phyloP scores from a whole-genome alignment of 1,140 invertebrate species.

The Pemphigus obesinymphae region DNA sequence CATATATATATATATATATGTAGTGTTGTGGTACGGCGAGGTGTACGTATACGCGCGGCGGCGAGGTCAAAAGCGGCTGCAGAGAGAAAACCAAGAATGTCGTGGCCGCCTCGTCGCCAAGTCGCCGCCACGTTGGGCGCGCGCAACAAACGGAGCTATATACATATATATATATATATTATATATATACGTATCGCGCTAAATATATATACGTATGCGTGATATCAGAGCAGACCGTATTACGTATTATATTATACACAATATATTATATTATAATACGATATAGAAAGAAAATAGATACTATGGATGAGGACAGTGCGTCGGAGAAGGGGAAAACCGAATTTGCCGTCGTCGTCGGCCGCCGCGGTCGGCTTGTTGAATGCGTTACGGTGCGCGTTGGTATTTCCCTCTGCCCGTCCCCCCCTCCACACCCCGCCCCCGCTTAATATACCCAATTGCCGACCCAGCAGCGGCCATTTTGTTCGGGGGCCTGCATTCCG shows the following conservation, averaged over 20 bases:
- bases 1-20: neutral
- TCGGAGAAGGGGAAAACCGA: constrained; percentile 20
- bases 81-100: constrained; percentile 31
- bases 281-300: neutral
- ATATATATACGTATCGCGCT: neutral
- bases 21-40: neutral
- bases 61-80: constrained; percentile 39
- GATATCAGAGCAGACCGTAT: neutral
- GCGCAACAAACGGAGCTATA: neutral
- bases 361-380: constrained; percentile 11
- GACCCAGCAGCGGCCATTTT: constrained; percentile 26
- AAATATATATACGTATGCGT: neutral
- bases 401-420: constrained; percentile 2
- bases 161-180: neutral
- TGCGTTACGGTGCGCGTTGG: constrained; percentile 22
- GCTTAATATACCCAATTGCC: constrained; percentile 26
- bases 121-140: neutral
- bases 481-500: constrained; percentile 34
- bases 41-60: neutral
- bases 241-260: neutral
- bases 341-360: neutral
- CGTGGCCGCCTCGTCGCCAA: constrained; percentile 1
- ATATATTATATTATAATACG: neutral
- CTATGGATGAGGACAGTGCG: neutral
- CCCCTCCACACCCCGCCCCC: neutral